These are phyloP conservation scores for Cheilosia vulpina DNA, from an alignment of 2,888 invertebrate species.

Conservation along the genomic window DNA sequence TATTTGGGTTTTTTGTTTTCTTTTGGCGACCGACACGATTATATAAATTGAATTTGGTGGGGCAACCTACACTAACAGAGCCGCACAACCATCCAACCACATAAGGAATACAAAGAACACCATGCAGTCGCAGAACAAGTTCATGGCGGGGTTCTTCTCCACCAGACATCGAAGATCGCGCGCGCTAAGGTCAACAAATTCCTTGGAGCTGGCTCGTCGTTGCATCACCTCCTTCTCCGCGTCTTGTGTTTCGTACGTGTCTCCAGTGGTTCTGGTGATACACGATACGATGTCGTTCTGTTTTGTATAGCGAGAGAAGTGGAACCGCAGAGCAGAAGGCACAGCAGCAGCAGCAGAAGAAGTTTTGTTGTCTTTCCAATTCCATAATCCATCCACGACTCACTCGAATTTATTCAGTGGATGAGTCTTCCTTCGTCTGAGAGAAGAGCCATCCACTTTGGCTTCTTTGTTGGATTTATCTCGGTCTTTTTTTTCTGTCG, in stretches of 20 bases:
- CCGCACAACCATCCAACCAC: constrained; percentile 48
- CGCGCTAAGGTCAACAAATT: constrained; percentile 73
- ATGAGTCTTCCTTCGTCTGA: constrained; percentile 54
- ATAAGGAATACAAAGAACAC: constrained; percentile 56
- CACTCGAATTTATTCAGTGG: constrained; percentile 54
- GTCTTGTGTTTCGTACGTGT: background rate
- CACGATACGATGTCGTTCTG: constrained; percentile 55
- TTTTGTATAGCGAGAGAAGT: constrained; percentile 54
- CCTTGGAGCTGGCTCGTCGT: constrained; percentile 18
- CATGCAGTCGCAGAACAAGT: constrained; percentile 69
- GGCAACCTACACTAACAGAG: constrained; percentile 59
- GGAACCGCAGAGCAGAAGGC: constrained; percentile 35
- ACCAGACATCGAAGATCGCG: constrained; percentile 66
- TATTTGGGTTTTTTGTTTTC: constrained; percentile 9
- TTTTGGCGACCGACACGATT: constrained; percentile 60
- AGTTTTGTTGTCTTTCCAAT: constrained; percentile 68
- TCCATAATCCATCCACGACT: constrained; percentile 67
- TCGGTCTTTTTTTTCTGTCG: background rate
- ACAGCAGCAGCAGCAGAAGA: constrained; percentile 10
- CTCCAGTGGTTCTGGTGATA: constrained; percentile 31
- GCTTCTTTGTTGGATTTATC: constrained; percentile 27
- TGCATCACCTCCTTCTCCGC: background rate
- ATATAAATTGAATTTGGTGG: constrained; percentile 71
- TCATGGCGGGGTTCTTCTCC: constrained; percentile 50
- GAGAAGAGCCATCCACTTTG: constrained; percentile 47